These are phyloP conservation scores for Chymomyza costata DNA, from an alignment of 1,140 invertebrate genomes.

Conservation along the genomic window DNA sequence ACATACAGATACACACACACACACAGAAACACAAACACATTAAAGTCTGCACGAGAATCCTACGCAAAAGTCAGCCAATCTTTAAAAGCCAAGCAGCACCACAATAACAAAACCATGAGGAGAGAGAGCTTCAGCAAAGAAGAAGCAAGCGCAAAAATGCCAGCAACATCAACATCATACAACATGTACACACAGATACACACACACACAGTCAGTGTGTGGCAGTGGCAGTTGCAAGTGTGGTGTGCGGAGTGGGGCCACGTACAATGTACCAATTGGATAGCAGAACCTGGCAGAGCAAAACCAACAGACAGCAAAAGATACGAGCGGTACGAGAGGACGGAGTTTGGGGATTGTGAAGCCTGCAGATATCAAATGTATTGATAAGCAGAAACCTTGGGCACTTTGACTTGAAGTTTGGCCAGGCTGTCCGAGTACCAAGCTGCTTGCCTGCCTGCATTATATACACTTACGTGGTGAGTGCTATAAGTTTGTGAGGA, in stretches of 20 bases:
- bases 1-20: constrained; percentile 32
- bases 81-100: constrained; percentile 36
- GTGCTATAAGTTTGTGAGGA: no score
- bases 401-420: constrained; percentile 7
- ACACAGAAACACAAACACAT: constrained; percentile 33
- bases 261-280: constrained; percentile 62
- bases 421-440: constrained; percentile 19
- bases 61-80: constrained; percentile 65
- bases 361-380: constrained; percentile 62
- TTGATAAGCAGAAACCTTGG: constrained; percentile 63
- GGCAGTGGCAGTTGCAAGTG: not conserved
- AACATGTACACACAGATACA: no score
- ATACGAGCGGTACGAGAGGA: constrained; percentile 11
- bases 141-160: constrained; percentile 29
- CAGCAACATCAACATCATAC: constrained; percentile 6
- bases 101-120: no score
- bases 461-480: no score
- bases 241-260: not conserved
- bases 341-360: constrained; percentile 29
- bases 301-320: no score
- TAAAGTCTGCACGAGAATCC: constrained; percentile 62
- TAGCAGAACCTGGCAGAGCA: constrained; percentile 24
- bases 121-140: no score
- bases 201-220: not conserved
- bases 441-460: no score